Percentiles rank a stretch among this genome's conserved stretches.
phyloP scores from a whole-genome alignment of 2,113 vertebrate species.

The Strigops habroptila region DNA sequence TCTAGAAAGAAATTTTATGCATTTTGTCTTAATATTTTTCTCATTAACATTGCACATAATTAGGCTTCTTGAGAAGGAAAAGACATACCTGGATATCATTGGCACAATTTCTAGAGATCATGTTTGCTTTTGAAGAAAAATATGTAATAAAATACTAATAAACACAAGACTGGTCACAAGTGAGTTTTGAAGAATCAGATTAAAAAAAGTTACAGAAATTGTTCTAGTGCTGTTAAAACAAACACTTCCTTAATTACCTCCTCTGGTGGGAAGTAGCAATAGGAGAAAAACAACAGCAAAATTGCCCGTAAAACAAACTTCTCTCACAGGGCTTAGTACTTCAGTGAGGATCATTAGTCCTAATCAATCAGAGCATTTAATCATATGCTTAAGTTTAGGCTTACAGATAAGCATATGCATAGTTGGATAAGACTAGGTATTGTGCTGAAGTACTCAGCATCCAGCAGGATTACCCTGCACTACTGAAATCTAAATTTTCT shows the following conservation, averaged over 20 bases:
- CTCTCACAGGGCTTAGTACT: conserved; percentile 36
- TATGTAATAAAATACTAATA: not conserved
- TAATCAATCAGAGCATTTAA: conserved; percentile 51
- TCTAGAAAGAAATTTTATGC: conserved; percentile 62
- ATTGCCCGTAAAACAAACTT: conserved; percentile 45
- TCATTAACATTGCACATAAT: conserved; percentile 53
- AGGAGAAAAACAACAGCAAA: conserved; percentile 31
- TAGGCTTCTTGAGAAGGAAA: conserved; percentile 12
- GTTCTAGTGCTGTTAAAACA: conserved; percentile 15
- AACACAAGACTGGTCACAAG: not conserved
- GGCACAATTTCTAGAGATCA: not conserved
- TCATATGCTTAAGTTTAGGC: conserved; percentile 48
- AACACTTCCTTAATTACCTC: conserved; percentile 38
- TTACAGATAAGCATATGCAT: conserved; percentile 24
- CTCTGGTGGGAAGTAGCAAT: conserved; percentile 30
- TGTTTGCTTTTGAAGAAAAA: conserved; percentile 28
- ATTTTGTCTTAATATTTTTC: conserved; percentile 69
- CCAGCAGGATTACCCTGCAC: not conserved
- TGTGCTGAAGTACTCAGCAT: conserved; percentile 24
- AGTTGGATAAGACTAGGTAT: conserved; percentile 30
- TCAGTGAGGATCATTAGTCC: conserved; percentile 19
- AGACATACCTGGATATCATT: conserved; percentile 38
- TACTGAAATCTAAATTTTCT: conserved; percentile 63
- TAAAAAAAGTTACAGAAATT: conserved; percentile 31
- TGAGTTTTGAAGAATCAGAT: conserved; percentile 37